These are phyloP conservation scores for Mesocricetus auratus DNA, from an alignment of 2,113 vertebrate genomes.

Conservation along the genomic window DNA sequence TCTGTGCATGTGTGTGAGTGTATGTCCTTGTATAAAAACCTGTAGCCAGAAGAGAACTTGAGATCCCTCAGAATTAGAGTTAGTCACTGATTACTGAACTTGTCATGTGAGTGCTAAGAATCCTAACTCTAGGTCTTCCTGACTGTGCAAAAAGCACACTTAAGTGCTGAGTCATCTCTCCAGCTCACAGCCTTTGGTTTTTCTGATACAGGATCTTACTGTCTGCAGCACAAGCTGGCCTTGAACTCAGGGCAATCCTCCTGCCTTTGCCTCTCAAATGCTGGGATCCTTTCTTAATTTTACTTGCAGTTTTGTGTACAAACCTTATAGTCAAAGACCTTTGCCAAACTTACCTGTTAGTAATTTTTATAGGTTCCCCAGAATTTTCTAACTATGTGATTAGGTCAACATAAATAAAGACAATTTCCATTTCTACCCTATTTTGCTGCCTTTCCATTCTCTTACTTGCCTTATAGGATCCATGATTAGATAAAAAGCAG, in stretches of 20 bases:
- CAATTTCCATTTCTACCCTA: conserved; percentile 19
- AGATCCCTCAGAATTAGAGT: background rate
- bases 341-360: background rate
- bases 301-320: background rate
- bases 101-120: background rate
- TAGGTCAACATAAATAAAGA: background rate
- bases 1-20: background rate
- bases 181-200: background rate
- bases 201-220: background rate
- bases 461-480: background rate
- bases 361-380: background rate
- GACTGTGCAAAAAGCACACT: background rate
- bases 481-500: background rate
- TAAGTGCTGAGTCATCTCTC: background rate
- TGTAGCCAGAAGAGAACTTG: background rate
- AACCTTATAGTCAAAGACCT: background rate
- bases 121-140: background rate
- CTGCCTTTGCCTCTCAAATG: background rate
- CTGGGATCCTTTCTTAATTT: background rate
- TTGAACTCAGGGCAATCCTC: background rate
- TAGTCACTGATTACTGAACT: background rate
- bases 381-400: conserved; percentile 18
- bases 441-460: background rate
- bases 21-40: background rate
- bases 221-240: background rate